Evolutionary conservation across 2,888 invertebrate species (phyloP).

Genomic region (Mayetiola destructor): DNA sequence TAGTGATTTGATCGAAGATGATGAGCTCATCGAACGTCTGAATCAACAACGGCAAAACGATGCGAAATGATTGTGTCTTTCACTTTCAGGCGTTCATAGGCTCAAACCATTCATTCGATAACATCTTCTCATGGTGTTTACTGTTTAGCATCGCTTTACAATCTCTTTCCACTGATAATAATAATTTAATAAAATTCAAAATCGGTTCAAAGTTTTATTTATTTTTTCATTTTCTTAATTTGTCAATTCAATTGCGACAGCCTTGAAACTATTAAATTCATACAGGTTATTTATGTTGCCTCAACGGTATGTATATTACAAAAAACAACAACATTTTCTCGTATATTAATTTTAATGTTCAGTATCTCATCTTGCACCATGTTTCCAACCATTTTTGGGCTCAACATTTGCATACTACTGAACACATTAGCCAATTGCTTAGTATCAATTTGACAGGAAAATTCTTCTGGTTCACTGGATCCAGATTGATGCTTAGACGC

Average conservation of each 20-base stretch:
- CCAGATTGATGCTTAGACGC: no score
- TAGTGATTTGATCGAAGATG: conserved; percentile 4
- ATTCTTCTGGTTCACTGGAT: conserved; percentile 33
- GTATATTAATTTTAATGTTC: conserved; percentile 56
- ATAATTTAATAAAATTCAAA: no score
- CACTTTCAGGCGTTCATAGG: no score
- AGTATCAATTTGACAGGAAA: conserved; percentile 55
- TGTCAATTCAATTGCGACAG: no score
- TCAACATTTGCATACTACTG: conserved; percentile 27
- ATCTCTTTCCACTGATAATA: no score
- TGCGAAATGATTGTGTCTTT: no score
- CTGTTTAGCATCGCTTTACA: no score
- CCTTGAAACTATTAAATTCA: no score
- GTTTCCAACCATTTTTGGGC: conserved; percentile 40
- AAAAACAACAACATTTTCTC: conserved; percentile 61
- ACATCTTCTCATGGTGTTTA: no score
- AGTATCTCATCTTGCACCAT: conserved; percentile 59
- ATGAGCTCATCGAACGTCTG: not conserved
- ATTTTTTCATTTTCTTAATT: no score
- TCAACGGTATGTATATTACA: conserved; percentile 45
- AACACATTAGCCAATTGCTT: conserved; percentile 65
- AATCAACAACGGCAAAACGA: not conserved
- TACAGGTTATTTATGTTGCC: not conserved
- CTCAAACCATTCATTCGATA: no score
- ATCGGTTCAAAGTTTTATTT: no score